phyloP scores from a whole-genome alignment of 2,797 vertebrate genomes.

The Phylloscopus collybita region DNA sequence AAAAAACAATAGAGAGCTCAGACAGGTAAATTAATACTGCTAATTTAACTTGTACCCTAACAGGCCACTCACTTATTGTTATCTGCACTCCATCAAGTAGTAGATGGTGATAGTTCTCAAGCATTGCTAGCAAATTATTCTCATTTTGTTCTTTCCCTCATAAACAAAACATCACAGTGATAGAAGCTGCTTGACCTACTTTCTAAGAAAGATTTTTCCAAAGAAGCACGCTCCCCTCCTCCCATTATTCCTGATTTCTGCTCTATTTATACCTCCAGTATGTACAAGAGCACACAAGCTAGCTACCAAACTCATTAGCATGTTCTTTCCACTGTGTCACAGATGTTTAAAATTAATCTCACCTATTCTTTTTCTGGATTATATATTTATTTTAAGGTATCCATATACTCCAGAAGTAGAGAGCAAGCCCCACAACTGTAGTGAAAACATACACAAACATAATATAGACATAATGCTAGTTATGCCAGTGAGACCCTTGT shows the following conservation, averaged over 20 bases:
- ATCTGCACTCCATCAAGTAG: neutral
- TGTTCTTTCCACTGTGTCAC: neutral
- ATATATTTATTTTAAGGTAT: neutral
- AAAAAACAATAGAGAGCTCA: neutral
- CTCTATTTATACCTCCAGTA: neutral
- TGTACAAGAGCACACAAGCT: neutral
- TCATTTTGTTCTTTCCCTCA: neutral
- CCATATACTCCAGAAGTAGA: neutral
- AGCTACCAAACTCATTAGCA: neutral
- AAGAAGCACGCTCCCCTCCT: neutral
- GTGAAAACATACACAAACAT: neutral
- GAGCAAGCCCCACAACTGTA: neutral
- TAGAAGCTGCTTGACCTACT: neutral
- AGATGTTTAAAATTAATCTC: neutral
- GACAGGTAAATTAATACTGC: slow-evolving; percentile 10
- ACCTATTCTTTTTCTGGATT: neutral
- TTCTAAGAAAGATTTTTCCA: neutral
- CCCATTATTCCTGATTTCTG: neutral
- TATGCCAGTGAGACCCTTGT: accelerated
- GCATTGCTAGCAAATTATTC: neutral
- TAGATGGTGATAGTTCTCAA: neutral
- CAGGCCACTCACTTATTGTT: neutral
- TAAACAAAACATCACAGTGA: neutral
- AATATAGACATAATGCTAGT: accelerated
- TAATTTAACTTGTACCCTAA: slow-evolving; percentile 4